A percentile compares a stretch with the other conserved stretches of the same genome.
Conservation (phyloP, 2,888 invertebrate genomes). For the Linnaemya vulpina region DNA sequence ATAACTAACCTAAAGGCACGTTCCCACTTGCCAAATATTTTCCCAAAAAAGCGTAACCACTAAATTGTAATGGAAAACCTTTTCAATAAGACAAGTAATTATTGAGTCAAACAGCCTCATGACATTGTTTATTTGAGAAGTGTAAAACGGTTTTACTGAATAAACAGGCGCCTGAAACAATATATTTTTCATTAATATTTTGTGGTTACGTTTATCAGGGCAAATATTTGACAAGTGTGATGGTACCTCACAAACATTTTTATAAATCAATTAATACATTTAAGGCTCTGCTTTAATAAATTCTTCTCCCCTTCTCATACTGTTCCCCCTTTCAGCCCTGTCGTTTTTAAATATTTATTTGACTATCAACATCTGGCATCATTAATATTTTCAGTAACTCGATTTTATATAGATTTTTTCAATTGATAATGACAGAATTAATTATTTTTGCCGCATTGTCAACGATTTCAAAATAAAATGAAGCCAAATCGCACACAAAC, state of each 20-base stretch:
- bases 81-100: too few relatives aligned
- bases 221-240: too few relatives aligned
- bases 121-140: too few relatives aligned
- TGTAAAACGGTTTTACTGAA: too few relatives aligned
- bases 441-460: conserved; percentile 67
- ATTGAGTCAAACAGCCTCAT: too few relatives aligned
- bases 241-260: background rate
- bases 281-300: background rate
- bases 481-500: background rate
- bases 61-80: too few relatives aligned
- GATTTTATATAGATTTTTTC: conserved; percentile 60
- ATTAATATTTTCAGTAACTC: conserved; percentile 67
- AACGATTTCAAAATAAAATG: conserved; percentile 46
- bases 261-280: background rate
- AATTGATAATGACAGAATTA: conserved; percentile 62
- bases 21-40: too few relatives aligned
- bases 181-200: too few relatives aligned
- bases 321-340: background rate
- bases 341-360: background rate
- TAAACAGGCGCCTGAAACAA: too few relatives aligned
- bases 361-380: conserved; percentile 66
- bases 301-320: background rate
- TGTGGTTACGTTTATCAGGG: too few relatives aligned
- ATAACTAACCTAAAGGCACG: too few relatives aligned
- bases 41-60: too few relatives aligned